Percentiles rank a stretch among this genome's conserved stretches.
These are phyloP conservation scores for Hecatera dysodea DNA, from an alignment of 2,888 invertebrate species.

Conservation along the genomic window DNA sequence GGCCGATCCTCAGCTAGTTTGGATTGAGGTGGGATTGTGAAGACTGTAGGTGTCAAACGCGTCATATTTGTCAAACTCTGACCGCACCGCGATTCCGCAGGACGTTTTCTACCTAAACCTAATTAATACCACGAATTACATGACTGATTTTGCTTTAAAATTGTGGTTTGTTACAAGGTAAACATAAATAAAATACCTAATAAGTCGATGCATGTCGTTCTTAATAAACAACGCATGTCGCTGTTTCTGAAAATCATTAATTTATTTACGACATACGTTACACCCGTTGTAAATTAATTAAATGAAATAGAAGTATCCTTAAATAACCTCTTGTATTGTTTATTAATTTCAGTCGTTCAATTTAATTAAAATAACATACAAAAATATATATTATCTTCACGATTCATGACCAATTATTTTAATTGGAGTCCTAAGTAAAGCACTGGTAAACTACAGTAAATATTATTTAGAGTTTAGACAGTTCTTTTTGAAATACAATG, in stretches of 20 bases:
- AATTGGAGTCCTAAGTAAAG: constrained; percentile 20
- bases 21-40: not conserved
- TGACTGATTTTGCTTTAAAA: not conserved
- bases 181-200: constrained; percentile 9
- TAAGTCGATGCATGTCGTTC: not conserved
- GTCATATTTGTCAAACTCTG: not conserved
- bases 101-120: not conserved
- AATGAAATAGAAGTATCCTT: constrained; percentile 17
- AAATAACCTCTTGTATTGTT: constrained; percentile 15
- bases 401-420: constrained; percentile 8
- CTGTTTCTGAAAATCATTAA: constrained; percentile 27
- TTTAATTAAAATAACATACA: constrained; percentile 12
- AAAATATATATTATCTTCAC: not conserved
- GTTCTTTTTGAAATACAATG: constrained; percentile 11
- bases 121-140: not conserved
- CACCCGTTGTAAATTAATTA: constrained; percentile 19
- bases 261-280: constrained; percentile 21
- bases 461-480: not conserved
- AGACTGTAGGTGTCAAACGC: not conserved
- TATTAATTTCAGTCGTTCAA: constrained; percentile 13
- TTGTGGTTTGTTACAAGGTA: constrained; percentile 12
- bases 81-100: not conserved
- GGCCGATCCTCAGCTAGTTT: not conserved
- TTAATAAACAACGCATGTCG: constrained; percentile 22
- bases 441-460: not conserved